Percentiles rank a stretch among this genome's conserved stretches.
Conservation (phyloP, 2,797 vertebrate genomes). For the Sphenopsis melanotis region DNA sequence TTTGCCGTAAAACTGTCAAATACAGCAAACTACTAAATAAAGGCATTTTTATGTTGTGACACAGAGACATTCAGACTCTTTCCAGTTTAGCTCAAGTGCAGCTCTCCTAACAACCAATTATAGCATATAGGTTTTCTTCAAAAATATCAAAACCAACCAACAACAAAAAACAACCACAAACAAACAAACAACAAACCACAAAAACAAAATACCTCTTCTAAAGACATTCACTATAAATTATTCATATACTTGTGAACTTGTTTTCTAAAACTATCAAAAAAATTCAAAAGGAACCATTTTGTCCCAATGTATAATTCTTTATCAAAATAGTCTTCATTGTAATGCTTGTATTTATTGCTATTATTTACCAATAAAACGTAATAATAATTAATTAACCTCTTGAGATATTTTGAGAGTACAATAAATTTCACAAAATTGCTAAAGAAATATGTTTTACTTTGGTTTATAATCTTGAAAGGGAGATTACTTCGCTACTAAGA, state of each 20-base stretch:
- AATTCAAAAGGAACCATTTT: neutral
- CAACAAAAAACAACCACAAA: neutral
- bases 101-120: neutral
- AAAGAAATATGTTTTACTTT: neutral
- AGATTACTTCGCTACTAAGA: neutral
- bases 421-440: neutral
- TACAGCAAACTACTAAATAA: conserved; percentile 51
- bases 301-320: neutral
- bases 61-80: neutral
- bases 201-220: neutral
- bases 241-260: neutral
- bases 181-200: neutral
- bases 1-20: conserved; percentile 66
- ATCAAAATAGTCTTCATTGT: neutral
- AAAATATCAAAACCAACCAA: neutral
- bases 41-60: conserved; percentile 22
- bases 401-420: neutral
- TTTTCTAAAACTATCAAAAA: conserved; percentile 3
- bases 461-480: neutral
- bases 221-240: neutral
- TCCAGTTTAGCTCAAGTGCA: neutral
- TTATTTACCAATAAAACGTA: neutral
- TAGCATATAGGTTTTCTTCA: neutral
- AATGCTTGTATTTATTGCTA: neutral
- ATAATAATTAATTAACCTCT: neutral